Percentiles rank a stretch among this genome's conserved stretches.
Evolutionary conservation across 2,797 vertebrate species (phyloP).

Genomic region (Simalia tracyae): DNA sequence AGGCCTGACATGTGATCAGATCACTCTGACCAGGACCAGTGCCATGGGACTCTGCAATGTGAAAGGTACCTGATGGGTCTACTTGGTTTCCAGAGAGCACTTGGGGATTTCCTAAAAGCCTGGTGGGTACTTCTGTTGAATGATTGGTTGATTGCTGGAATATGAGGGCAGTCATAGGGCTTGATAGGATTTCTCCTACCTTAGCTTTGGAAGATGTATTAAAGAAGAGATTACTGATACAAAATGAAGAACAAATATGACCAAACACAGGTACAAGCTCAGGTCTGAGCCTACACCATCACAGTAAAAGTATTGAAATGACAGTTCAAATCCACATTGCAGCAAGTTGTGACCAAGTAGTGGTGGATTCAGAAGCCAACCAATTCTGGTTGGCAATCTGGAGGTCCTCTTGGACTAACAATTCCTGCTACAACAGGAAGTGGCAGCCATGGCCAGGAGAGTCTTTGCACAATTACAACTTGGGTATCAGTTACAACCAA

Average conservation of each 20-base stretch:
- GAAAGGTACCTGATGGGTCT: neutral
- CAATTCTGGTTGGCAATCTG: too few species aligned
- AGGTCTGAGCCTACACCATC: neutral
- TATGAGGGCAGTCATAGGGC: neutral
- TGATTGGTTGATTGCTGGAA: neutral
- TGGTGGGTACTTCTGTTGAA: neutral
- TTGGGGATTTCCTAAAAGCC: neutral
- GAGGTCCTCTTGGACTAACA: too few species aligned
- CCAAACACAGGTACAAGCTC: neutral
- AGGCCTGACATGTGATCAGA: too few species aligned
- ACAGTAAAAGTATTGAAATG: too few species aligned
- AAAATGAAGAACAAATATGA: neutral
- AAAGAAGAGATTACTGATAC: neutral
- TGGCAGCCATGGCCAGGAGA: too few species aligned
- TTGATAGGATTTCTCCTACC: neutral
- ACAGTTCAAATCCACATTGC: too few species aligned
- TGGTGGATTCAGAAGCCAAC: too few species aligned
- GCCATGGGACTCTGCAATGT: neutral
- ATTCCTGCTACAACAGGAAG: too few species aligned
- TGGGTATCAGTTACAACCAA: too few species aligned
- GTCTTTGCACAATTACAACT: too few species aligned
- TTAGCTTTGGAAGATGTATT: neutral
- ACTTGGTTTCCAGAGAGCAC: neutral
- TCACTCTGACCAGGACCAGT: neutral
- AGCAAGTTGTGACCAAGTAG: too few species aligned